These are phyloP conservation scores for Oasisia sp. DNA, from an alignment of 2,888 invertebrate genomes.

Conservation along the genomic window DNA sequence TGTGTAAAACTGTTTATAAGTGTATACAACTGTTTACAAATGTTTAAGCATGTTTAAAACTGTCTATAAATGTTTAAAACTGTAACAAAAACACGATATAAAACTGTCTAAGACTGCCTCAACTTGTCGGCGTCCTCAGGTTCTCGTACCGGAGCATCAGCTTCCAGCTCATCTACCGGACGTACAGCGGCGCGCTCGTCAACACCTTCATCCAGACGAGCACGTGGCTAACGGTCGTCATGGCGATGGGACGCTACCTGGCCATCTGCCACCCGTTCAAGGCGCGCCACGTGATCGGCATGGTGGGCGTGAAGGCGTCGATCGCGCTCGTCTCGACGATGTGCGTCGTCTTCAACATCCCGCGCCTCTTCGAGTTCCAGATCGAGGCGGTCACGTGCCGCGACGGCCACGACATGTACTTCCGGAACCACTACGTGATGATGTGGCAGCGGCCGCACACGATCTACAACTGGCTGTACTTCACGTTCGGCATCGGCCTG, in stretches of 20 bases:
- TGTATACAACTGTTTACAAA: too few relatives aligned
- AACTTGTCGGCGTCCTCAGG: background rate
- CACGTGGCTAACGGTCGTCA: conserved; percentile 79
- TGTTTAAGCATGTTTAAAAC: too few relatives aligned
- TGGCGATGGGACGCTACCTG: conserved; percentile 79
- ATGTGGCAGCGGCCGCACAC: conserved; percentile 8
- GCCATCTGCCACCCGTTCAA: conserved; percentile 80
- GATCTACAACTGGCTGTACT: conserved; percentile 36
- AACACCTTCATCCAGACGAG: conserved; percentile 72
- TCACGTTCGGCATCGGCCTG: conserved; percentile 30
- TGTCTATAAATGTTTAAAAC: background rate
- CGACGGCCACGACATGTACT: conserved; percentile 29
- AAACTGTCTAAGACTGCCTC: too few relatives aligned
- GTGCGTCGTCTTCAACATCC: conserved; percentile 40
- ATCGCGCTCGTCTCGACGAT: conserved; percentile 44
- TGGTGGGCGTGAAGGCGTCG: conserved; percentile 54
- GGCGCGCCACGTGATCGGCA: conserved; percentile 74
- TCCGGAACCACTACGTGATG: conserved; percentile 12
- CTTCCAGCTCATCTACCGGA: conserved; percentile 49
- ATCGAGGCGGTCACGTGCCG: conserved; percentile 34
- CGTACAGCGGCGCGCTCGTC: conserved; percentile 55
- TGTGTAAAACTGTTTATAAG: too few relatives aligned
- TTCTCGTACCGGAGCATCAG: background rate
- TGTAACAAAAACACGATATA: background rate
- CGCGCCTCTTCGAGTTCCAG: conserved; percentile 34